These are phyloP conservation scores for Temnothorax curvispinosus DNA, from an alignment of 1,140 invertebrate genomes.

Conservation along the genomic window DNA sequence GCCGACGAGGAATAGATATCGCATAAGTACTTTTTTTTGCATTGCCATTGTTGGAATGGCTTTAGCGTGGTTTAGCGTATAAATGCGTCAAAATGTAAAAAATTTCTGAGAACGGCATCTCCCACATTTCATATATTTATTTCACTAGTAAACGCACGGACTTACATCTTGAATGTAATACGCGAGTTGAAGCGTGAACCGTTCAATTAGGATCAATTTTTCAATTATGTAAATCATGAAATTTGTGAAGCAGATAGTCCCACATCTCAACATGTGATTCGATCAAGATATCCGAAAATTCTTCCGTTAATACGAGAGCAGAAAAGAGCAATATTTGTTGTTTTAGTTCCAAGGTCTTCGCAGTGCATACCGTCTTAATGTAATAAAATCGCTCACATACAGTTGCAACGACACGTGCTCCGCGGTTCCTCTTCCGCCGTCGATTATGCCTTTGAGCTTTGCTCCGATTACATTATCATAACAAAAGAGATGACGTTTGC, in stretches of 20 bases:
- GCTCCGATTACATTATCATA: constrained; percentile 38
- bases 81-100: background rate
- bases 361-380: background rate
- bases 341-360: constrained; percentile 14
- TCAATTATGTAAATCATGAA: constrained; percentile 27
- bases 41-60: background rate
- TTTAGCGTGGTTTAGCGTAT: background rate
- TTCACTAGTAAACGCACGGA: background rate
- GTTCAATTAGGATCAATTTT: constrained; percentile 16
- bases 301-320: background rate
- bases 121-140: background rate
- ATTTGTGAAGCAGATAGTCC: background rate
- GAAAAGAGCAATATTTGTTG: background rate
- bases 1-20: background rate
- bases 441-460: constrained; percentile 29
- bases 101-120: background rate
- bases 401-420: constrained; percentile 7
- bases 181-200: background rate
- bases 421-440: background rate
- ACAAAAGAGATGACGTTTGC: constrained; percentile 2
- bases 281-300: background rate
- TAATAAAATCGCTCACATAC: constrained; percentile 4
- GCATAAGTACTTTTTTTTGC: background rate
- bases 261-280: background rate
- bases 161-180: background rate